Base-by-base conservation (phyloP, 2,797 vertebrate species). In the Thripadectes ignobilis region DNA sequence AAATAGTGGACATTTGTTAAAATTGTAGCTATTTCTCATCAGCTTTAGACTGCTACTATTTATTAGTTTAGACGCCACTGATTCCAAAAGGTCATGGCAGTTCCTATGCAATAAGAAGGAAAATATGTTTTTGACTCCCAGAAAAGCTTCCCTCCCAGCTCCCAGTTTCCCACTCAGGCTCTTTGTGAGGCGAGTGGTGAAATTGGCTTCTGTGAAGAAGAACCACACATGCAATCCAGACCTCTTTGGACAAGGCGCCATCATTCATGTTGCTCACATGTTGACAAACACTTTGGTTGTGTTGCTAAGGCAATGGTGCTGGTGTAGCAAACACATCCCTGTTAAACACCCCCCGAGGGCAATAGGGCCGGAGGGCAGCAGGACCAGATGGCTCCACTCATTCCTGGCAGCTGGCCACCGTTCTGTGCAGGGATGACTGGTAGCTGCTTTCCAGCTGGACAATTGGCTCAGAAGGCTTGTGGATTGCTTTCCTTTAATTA, bases 281-380 rank as follows among this genome's bases (percentile, higher is more conserved):
- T 84, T 96, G 92, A 96, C 96, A 86, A 94, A 94, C 78, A 65
- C 88, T 92, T 85, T 46, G 78, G 84, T 59, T 52, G 34, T 72
- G 92, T 95, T 96, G 84, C 93, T 92, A 97, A 66, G 91, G 94
- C 87, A 91, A 62, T 89, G 54, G 75, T 18, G 30, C 59, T 69
- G 73, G n/a, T 89, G 58, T 57, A 57, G 94, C 4, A 23, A 90
- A 59, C 63, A 72, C 30, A 81, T 23, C 82, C 38, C 78, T 7
- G 18, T 39, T 72, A 85, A 88, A 92, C 66, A 86, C 29, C 32
- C 48, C 71, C 38, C 0, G 2, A 87, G 63, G 80, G 85, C 10
- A 12, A 27, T 0, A 4, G 77, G 65, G 80, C 72, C 0, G 0
- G 49, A 86, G 87, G 92, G 89, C 96, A 92, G 66, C 1, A 7